Base-by-base conservation (phyloP, 2,113 vertebrate genomes). In the Bos indicus region DNA sequence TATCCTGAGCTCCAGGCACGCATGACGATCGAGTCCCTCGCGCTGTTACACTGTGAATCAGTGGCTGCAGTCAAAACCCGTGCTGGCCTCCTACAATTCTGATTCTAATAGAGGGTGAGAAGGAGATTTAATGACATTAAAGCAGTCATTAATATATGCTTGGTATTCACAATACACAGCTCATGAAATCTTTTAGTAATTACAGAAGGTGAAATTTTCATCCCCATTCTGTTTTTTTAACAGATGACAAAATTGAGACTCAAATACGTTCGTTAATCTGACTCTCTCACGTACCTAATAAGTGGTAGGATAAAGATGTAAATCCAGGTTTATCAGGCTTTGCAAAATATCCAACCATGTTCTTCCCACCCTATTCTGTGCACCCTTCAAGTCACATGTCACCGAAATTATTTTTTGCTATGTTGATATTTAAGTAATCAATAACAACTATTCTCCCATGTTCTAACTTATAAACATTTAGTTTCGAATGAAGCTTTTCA, bases 221-320 rank as follows among this genome's bases (percentile, higher is more conserved):
- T 93, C 36, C 56, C 46, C 60, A 90, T 97, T 95, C 85, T 48
- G 64, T 89, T 89, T 97, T 93, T 93, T 91, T 77, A 93, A 92
- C 46, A 90, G 54, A 88, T 94, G 60, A 96, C 25, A 95, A 98
- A 93, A 89, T 59, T 83, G 51, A 83, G 52, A 15, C 40, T 86
- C 9, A 83, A 48, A 71, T 96, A 48, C 54, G 1, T 85, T 87
- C 16, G 11, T 88, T 81, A 88, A 77, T 85, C n/a, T 90, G 17
- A n/a, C 82, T 96, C 19, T 23, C 13, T 88, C 51, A 88, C 9
- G 67, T 52, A 56, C 26, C 56, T 92, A 36, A 5, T 77, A 80
- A 94, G 17, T 77, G 19, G 36, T 54, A 57, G 21, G 21, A 36
- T 71, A 9, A 46, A 91, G 90, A 77, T 85, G 36, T 57, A 86